Percentiles rank a stretch among this genome's conserved stretches.
Conservation (phyloP, 1,140 invertebrate genomes). For the Pseudomyrmex concolor region DNA sequence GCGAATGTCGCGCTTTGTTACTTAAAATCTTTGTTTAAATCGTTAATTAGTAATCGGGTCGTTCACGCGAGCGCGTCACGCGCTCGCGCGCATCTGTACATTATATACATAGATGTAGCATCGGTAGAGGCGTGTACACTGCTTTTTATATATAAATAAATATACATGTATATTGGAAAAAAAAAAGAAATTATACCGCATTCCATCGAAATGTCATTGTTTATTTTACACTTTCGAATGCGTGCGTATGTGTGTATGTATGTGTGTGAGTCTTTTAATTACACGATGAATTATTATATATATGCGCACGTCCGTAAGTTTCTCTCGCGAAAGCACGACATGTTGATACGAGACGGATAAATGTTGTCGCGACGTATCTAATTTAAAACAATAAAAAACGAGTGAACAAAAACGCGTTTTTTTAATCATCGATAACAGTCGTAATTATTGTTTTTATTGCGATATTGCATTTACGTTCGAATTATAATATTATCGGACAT, state of each 20-base stretch:
- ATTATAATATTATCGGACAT: not conserved
- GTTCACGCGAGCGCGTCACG: slow-evolving; percentile 1
- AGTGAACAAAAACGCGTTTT: too few relatives aligned
- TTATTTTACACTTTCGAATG: slow-evolving; percentile 11
- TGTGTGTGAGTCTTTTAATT: not conserved
- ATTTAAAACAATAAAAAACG: not conserved
- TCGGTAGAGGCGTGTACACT: slow-evolving; percentile 52
- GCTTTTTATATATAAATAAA: slow-evolving; percentile 50
- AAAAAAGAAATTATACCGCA: slow-evolving; percentile 34
- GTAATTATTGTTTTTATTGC: not conserved
- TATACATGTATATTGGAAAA: slow-evolving; percentile 29
- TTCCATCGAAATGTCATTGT: slow-evolving; percentile 1
- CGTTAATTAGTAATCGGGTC: slow-evolving; percentile 33
- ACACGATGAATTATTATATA: not conserved
- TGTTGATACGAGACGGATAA: not conserved
- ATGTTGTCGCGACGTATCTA: not conserved
- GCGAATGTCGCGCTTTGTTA: slow-evolving; percentile 22
- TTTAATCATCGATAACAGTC: too few relatives aligned
- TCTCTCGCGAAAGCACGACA: not conserved
- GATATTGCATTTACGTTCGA: not conserved
- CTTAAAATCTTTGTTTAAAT: slow-evolving; percentile 34
- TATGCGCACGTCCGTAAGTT: not conserved
- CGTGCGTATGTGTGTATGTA: too few relatives aligned
- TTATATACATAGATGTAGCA: slow-evolving; percentile 53
- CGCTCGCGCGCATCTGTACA: slow-evolving; percentile 39